Percentiles rank a stretch among this genome's conserved stretches.
Conservation (phyloP, 2,113 vertebrate genomes). For the Aptenodytes forsteri region DNA sequence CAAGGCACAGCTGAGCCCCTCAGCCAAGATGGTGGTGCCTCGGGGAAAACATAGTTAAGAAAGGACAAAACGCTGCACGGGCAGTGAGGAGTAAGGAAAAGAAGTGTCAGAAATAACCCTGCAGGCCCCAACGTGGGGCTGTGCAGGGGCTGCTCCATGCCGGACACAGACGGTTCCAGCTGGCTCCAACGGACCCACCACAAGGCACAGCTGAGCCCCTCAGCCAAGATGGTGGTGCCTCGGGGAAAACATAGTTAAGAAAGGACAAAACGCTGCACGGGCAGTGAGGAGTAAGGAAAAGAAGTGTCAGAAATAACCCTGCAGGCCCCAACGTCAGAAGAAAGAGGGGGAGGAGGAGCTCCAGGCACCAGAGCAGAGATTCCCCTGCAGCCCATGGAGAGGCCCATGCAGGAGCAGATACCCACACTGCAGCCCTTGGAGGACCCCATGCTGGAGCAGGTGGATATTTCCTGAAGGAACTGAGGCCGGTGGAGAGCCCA, state of each 20-base stretch:
- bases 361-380: no score
- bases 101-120: not conserved
- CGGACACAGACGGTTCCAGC: accelerated
- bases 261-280: not conserved
- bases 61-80: not conserved
- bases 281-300: not conserved
- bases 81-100: not conserved
- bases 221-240: no score
- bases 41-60: not conserved
- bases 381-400: not conserved
- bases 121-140: not conserved
- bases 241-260: not conserved
- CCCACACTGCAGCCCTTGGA: not conserved
- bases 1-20: not conserved
- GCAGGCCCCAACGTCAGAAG: not conserved
- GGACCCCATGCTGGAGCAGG: not conserved
- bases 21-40: no score
- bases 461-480: not conserved
- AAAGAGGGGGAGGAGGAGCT: not conserved
- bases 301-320: not conserved
- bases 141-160: not conserved
- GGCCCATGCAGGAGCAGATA: not conserved
- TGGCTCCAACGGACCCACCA: accelerated
- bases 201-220: not conserved
- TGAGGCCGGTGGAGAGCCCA: not conserved